Evolutionary conservation across 2,797 vertebrate species (phyloP).

Genomic region (Gallirallus australis): DNA sequence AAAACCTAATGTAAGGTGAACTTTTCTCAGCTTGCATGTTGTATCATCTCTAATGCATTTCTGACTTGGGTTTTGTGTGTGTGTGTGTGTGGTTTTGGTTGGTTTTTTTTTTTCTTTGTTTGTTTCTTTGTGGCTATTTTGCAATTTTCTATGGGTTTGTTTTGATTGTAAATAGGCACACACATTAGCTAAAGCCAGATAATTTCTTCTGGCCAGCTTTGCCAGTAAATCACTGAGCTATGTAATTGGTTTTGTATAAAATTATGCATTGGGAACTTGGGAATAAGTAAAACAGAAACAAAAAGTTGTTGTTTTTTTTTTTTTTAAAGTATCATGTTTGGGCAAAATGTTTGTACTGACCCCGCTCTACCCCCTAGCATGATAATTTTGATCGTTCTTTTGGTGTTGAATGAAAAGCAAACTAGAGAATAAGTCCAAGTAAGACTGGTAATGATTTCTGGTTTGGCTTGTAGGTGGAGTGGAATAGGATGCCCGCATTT

Average conservation of each 20-base stretch:
- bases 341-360: neutral
- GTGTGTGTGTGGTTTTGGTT: no score
- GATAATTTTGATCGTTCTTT: neutral
- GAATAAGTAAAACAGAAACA: slow-evolving; percentile 46
- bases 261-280: slow-evolving; percentile 48
- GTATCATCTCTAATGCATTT: neutral
- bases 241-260: slow-evolving; percentile 75
- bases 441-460: slow-evolving; percentile 18
- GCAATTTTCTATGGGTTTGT: slow-evolving; percentile 62
- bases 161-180: slow-evolving; percentile 63
- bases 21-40: neutral
- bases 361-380: neutral
- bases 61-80: neutral
- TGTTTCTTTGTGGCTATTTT: slow-evolving; percentile 17
- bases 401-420: neutral
- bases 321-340: neutral
- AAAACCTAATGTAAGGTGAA: neutral
- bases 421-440: neutral
- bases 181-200: slow-evolving; percentile 66
- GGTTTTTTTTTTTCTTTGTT: neutral
- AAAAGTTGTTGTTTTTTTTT: neutral
- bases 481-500: neutral
- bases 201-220: slow-evolving; percentile 68
- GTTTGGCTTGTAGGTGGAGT: slow-evolving; percentile 43
- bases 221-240: slow-evolving; percentile 77